Evolutionary conservation across 1,140 invertebrate species (phyloP), one percentile per base, ranked within the genome.

Genomic region (Solen grandis): DNA sequence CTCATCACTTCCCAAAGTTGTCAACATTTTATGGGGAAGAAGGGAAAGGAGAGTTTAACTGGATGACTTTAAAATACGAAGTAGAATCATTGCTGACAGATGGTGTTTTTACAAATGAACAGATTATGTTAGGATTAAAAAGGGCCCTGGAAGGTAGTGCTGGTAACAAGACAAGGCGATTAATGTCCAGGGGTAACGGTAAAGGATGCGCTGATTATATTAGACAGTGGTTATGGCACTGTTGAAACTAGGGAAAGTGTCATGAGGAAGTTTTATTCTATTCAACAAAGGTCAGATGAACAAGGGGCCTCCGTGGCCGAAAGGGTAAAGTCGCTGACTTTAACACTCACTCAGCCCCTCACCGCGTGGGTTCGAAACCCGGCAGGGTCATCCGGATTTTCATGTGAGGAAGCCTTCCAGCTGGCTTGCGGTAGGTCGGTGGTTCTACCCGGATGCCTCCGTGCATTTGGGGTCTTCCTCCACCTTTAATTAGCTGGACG

Each of bases 41-140:
- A 0, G 69, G 69, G 0, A 72, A 72, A 22, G 69, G 69, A 57
- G 69, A 72, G 31, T 29, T 59, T 1, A 72, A 27, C 13, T 72
- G 69, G 69, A 14, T 14, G 14, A 72, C 52, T 13, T 72, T 72
- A 8, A 72, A 57, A 22, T 72, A 54, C 59, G 69, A 72, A 57
- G 54, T 72, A 35, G 52, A 72, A 27, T 35, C 52, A 10, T 8
- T 72, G n/a, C 38, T 72, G n/a, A 31, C 16, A 2, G 69, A 55
- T 14, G 59, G 50, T 33, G 36, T 55, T 0, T 72, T 57, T 22
- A 57, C 52, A 13, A 38, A 72, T 2, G 69, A 72, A 36, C 69
- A 72, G n/a, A 72, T 72, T 22, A 27, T 72, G 19, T 41, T 57
- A 19, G 69, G 69, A 16, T 36, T 72, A 10, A 29, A 54, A 27